phyloP scores from a whole-genome alignment of 1,140 invertebrate species.

The Littorina saxatilis region DNA sequence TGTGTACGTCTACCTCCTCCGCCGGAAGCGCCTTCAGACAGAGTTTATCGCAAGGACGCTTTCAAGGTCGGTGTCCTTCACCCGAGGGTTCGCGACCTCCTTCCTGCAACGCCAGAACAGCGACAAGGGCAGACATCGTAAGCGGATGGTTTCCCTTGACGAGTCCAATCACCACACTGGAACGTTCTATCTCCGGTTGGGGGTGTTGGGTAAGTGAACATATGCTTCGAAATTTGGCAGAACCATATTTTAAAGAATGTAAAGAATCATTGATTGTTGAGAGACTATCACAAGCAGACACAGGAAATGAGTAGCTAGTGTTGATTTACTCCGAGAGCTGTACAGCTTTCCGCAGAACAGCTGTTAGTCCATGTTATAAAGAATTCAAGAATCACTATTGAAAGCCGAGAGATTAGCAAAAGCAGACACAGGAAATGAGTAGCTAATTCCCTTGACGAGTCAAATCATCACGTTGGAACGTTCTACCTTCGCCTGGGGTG shows the following conservation, averaged over 20 bases:
- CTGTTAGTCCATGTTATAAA: too few relatives aligned
- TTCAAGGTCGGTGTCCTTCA: conserved; percentile 36
- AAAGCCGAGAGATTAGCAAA: not conserved
- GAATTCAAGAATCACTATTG: too few relatives aligned
- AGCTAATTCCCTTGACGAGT: conserved; percentile 45
- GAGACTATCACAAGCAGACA: not conserved
- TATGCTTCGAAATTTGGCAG: too few relatives aligned
- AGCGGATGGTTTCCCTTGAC: conserved; percentile 41
- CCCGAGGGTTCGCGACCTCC: conserved; percentile 13
- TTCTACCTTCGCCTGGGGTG: conserved; percentile 96
- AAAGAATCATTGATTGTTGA: too few relatives aligned
- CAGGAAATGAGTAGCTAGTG: too few relatives aligned
- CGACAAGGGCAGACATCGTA: not conserved
- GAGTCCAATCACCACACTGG: conserved; percentile 77
- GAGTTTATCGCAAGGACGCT: conserved; percentile 24
- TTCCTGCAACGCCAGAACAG: not conserved
- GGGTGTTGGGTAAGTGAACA: conserved; percentile 90
- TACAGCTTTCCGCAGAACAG: too few relatives aligned
- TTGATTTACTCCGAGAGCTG: too few relatives aligned
- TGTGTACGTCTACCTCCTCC: conserved; percentile 95
- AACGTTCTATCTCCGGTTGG: conserved; percentile 96
- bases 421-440: not conserved
- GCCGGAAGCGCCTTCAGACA: conserved; percentile 41
- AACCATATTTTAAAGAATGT: too few relatives aligned
- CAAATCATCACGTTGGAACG: conserved; percentile 81